Evolutionary conservation across 2,888 invertebrate genomes (phyloP), one percentile per base, ranked within the genome.

Genomic region (Baronia brevicornis): DNA sequence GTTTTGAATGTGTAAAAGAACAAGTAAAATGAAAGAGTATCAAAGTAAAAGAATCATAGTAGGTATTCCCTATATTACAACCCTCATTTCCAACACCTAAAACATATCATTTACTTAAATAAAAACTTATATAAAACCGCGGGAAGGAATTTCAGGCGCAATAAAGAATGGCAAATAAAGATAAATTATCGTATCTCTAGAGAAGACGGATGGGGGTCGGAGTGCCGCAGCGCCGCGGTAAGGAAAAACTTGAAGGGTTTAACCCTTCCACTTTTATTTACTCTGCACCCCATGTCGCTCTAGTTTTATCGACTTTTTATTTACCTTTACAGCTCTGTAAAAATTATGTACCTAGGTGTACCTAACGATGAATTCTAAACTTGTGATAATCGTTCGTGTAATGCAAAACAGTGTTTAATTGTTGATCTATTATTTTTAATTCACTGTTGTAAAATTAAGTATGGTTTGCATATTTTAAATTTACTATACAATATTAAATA

Each of bases 101-200:
- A 4, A 19, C 14, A 14, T 24, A 39, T 36, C 20, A 46, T 57
- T 48, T 53, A 53, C 55, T 49, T 60, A 63, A 65, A 67, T 66
- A 54, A 62, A 51, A 59, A 53, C 55, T 55, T 57, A 61, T 70
- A 72, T 72, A 72, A 74, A 66, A 68, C 66, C 67, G 56, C 65
- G 60, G 59, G 53, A 52, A 58, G 58, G 64, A 63, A 66, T 71
- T 67, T 65, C 54, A 43, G 48, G 53, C 41, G 62, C 63, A 63
- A 72, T 73, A 74, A 74, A 77, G 70, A 67, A 68, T 63, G 52
- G 60, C 55, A 69, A 70, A 75, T 75, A 73, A 65, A 70, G 65
- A 73, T 79, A 79, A 77, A 78, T 77, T 70, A 74, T 63, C 64
- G 68, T 73, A 72, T 78, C 72, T 72, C 66, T 51, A 55, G 32